phyloP scores from a whole-genome alignment of 2,113 vertebrate genomes.

The Jacana jacana region DNA sequence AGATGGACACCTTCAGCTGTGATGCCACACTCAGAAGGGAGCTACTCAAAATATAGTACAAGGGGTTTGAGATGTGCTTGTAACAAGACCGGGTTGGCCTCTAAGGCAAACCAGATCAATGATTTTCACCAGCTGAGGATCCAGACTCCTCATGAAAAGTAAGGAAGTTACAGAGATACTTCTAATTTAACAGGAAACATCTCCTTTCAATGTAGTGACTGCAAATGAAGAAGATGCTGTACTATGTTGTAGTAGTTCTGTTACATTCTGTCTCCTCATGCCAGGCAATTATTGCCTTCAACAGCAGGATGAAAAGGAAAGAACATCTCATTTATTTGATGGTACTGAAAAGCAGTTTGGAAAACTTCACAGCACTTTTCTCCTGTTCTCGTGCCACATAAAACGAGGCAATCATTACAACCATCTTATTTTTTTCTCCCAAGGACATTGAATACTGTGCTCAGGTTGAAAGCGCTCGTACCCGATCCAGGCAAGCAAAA shows the following conservation, averaged over 20 bases:
- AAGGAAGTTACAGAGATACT: neutral
- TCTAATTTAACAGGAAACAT: neutral
- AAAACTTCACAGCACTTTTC: neutral
- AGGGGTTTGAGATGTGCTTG: neutral
- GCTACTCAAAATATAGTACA: neutral
- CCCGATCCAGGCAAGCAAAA: neutral
- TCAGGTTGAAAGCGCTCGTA: neutral
- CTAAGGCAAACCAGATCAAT: neutral
- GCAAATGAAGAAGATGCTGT: neutral
- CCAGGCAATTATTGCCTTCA: neutral
- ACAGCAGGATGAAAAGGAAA: neutral
- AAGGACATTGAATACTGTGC: neutral
- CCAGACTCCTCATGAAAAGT: neutral
- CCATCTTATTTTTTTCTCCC: neutral
- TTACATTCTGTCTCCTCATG: neutral
- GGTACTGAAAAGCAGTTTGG: neutral
- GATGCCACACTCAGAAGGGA: fast-evolving
- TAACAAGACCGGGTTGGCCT: neutral
- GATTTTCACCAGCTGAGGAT: neutral
- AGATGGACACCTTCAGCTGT: neutral
- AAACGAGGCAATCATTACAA: neutral
- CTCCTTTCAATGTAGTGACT: neutral
- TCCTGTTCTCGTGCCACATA: neutral
- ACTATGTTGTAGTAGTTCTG: neutral
- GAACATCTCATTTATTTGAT: neutral